These are phyloP conservation scores for Zhengitettix transpicula DNA, from an alignment of 2,888 invertebrate species.

Conservation along the genomic window DNA sequence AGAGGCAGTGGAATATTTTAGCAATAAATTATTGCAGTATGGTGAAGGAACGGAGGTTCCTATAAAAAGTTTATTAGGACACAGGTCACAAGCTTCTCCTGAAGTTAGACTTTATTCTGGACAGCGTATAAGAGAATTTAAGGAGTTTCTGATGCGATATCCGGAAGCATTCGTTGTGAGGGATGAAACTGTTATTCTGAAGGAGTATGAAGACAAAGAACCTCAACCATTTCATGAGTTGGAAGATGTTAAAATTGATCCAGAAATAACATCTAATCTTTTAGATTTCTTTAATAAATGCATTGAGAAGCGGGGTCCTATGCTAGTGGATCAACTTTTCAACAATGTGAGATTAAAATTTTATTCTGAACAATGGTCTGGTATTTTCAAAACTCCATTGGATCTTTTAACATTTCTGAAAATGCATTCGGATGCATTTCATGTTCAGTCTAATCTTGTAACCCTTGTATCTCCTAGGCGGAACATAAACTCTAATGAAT, in stretches of 20 bases:
- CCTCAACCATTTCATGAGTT: conserved; percentile 51
- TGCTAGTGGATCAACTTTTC: conserved; percentile 75
- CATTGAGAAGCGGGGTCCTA: conserved; percentile 61
- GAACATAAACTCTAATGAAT: not conserved
- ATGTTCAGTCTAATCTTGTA: conserved; percentile 83
- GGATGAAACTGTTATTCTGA: conserved; percentile 69
- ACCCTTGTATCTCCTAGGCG: conserved; percentile 38
- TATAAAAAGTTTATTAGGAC: conserved; percentile 88
- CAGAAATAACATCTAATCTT: conserved; percentile 64
- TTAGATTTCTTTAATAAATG: conserved; percentile 69
- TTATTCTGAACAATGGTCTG: conserved; percentile 62
- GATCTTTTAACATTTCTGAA: conserved; percentile 82
- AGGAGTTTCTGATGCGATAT: conserved; percentile 72
- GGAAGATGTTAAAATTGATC: conserved; percentile 64
- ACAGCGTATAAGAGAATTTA: conserved; percentile 87
- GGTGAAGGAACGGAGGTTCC: conserved; percentile 93
- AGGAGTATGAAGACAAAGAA: conserved; percentile 46
- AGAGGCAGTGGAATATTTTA: conserved; percentile 96
- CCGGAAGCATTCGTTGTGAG: conserved; percentile 72
- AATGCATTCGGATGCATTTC: conserved; percentile 86
- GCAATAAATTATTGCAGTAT: conserved; percentile 85
- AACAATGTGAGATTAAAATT: conserved; percentile 55
- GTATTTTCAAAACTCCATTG: conserved; percentile 78
- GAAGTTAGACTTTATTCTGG: conserved; percentile 93
- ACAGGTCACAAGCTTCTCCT: conserved; percentile 88